Conservation (phyloP, 2,113 vertebrate genomes). For the Aegotheles bennettii region DNA sequence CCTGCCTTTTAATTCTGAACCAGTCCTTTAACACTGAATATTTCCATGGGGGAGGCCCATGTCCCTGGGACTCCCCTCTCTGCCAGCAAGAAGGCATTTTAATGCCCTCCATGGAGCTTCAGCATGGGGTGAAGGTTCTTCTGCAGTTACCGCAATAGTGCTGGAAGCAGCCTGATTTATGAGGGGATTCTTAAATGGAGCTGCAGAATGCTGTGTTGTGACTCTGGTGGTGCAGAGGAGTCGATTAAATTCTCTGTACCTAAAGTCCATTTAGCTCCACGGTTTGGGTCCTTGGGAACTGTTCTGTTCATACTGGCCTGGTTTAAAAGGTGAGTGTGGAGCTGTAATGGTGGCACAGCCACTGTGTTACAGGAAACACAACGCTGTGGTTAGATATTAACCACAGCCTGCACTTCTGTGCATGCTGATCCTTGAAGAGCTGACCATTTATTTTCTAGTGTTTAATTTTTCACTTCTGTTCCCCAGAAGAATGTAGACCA, state of each 20-base stretch:
- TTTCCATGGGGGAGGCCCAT: neutral
- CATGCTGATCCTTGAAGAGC: slow-evolving; percentile 16
- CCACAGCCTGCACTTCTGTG: neutral
- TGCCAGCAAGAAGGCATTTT: neutral
- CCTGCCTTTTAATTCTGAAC: neutral
- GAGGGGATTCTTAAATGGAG: neutral
- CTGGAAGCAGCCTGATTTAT: neutral
- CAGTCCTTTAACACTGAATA: fast-evolving
- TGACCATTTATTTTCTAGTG: slow-evolving; percentile 40
- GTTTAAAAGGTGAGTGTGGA: neutral
- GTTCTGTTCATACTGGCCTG: neutral
- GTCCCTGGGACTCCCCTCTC: neutral
- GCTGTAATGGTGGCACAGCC: neutral
- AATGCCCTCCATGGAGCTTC: neutral
- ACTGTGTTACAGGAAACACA: neutral
- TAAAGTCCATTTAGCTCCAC: neutral
- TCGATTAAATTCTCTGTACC: neutral
- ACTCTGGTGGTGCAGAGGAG: neutral
- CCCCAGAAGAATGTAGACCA: slow-evolving; percentile 20
- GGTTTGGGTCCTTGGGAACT: neutral
- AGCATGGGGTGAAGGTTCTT: neutral
- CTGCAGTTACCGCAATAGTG: neutral
- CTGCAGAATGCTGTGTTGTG: neutral
- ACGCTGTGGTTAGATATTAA: slow-evolving; percentile 30
- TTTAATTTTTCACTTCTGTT: slow-evolving; percentile 67